Conservation (phyloP, 1,140 invertebrate species). For the Drosophila mayri region DNA sequence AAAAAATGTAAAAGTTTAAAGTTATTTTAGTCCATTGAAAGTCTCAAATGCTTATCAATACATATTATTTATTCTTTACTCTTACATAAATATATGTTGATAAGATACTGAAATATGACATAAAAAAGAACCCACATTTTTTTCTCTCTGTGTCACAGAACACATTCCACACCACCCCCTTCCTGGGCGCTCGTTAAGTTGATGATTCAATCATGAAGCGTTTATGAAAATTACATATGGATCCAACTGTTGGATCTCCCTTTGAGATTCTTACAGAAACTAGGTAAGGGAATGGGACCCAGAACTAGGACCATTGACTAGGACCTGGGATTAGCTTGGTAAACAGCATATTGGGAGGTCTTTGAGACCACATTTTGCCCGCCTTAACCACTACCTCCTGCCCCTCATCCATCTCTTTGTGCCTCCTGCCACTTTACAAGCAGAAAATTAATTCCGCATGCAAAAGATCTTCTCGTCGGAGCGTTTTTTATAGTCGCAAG, state of each 20-base stretch:
- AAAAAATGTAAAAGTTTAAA: background rate
- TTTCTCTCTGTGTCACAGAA: slow-evolving; percentile 6
- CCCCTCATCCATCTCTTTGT: background rate
- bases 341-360: slow-evolving; percentile 36
- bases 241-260: slow-evolving; percentile 21
- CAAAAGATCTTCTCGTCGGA: slow-evolving; percentile 30
- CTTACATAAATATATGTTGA: background rate
- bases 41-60: background rate
- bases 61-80: background rate
- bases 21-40: background rate
- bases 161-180: background rate
- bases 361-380: background rate
- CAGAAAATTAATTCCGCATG: slow-evolving; percentile 41
- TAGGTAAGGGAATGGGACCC: background rate
- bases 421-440: slow-evolving; percentile 25
- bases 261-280: slow-evolving; percentile 17
- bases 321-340: slow-evolving; percentile 21
- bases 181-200: slow-evolving; percentile 32
- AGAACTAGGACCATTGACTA: slow-evolving; percentile 15
- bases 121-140: no score
- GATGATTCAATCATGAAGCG: slow-evolving; percentile 61
- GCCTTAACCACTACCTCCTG: background rate
- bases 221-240: slow-evolving; percentile 61
- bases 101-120: background rate
- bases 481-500: slow-evolving; percentile 37